These are phyloP conservation scores for Poeciliopsis occidentalis DNA, from an alignment of 2,113 vertebrate species.

Conservation along the genomic window DNA sequence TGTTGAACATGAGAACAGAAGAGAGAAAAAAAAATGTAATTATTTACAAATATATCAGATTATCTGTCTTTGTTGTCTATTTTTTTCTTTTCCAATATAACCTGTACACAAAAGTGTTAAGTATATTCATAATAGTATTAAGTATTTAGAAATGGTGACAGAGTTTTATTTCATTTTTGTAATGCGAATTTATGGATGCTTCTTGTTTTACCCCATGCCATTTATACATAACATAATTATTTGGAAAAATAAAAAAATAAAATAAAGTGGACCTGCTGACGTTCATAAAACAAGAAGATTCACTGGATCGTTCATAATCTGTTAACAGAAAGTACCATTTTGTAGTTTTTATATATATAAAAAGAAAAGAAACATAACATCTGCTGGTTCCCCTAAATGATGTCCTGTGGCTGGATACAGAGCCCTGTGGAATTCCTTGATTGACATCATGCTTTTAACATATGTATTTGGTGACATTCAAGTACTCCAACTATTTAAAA, in stretches of 20 bases:
- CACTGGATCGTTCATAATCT: not conserved
- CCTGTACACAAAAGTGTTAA: slow-evolving; percentile 38
- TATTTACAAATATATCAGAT: slow-evolving; percentile 58
- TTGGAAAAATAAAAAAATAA: not conserved
- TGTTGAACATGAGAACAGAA: slow-evolving; percentile 49
- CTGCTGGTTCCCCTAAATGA: too few relatives aligned
- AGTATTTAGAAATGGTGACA: not conserved
- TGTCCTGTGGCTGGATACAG: too few relatives aligned
- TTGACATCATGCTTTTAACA: too few relatives aligned
- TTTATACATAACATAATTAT: not conserved
- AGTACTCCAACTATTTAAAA: too few relatives aligned
- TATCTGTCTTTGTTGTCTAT: slow-evolving; percentile 42
- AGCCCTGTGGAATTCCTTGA: too few relatives aligned
- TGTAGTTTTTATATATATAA: too few relatives aligned
- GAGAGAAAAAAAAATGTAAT: slow-evolving; percentile 63
- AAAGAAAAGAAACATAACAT: too few relatives aligned
- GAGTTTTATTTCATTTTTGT: not conserved
- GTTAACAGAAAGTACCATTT: not conserved
- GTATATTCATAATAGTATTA: not conserved
- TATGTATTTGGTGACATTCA: too few relatives aligned
- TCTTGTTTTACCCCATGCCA: not conserved
- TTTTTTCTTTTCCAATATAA: slow-evolving; percentile 32
- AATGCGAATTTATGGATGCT: not conserved
- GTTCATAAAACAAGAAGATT: not conserved
- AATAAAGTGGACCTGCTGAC: not conserved